phyloP scores from a whole-genome alignment of 2,888 invertebrate species.

The Eupithecia centaureata region DNA sequence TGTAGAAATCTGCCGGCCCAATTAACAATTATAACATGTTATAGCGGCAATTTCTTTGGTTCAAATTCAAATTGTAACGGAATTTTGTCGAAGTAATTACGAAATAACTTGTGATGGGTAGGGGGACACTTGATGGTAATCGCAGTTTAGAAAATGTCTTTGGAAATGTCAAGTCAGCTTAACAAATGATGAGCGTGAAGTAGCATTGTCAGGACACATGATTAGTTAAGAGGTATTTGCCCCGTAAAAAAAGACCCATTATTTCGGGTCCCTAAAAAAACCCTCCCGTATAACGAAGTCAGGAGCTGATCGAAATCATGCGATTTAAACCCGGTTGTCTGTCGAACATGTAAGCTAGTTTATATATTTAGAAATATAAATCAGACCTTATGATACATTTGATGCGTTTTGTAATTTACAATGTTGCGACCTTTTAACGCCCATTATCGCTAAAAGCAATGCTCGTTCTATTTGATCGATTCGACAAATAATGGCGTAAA shows the following conservation, averaged over 20 bases:
- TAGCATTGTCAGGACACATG: conserved; percentile 46
- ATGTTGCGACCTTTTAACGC: conserved; percentile 26
- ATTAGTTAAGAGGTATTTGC: conserved; percentile 36
- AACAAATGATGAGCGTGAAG: conserved; percentile 71
- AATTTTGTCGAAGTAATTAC: conserved; percentile 54
- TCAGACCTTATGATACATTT: not conserved
- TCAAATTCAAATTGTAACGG: conserved; percentile 52
- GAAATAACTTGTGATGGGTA: conserved; percentile 53
- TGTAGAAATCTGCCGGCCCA: conserved; percentile 20
- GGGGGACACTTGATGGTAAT: conserved; percentile 55
- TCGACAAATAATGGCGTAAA: conserved; percentile 64
- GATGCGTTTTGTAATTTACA: conserved; percentile 24
- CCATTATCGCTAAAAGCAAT: conserved; percentile 47
- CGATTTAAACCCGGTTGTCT: not conserved
- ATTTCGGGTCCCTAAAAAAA: conserved; percentile 40
- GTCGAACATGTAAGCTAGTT: not conserved
- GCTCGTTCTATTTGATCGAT: conserved; percentile 56
- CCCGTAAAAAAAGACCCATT: conserved; percentile 50
- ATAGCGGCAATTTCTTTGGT: conserved; percentile 53
- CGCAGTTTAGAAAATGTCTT: conserved; percentile 45
- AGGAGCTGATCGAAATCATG: conserved; percentile 13
- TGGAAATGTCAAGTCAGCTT: conserved; percentile 66
- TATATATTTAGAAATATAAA: not conserved
- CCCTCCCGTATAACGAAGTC: conserved; percentile 21
- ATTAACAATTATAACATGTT: conserved; percentile 47